Percentiles rank a stretch among this genome's conserved stretches.
phyloP scores from a whole-genome alignment of 1,140 invertebrate species.

The Helicoverpa armigera region DNA sequence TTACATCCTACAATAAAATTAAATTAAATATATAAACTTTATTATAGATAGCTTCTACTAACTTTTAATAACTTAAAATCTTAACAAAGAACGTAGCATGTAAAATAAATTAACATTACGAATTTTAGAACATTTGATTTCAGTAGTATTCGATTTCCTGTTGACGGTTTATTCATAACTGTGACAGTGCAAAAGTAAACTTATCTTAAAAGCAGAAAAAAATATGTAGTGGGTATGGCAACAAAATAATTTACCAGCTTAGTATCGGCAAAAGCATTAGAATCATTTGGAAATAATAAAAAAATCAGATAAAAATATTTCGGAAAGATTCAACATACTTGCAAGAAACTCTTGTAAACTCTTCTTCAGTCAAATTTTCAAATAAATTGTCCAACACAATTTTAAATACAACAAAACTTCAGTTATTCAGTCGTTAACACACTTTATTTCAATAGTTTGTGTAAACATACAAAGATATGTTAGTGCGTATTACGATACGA shows the following conservation, averaged over 20 bases:
- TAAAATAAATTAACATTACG: not conserved
- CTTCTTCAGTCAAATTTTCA: constrained; percentile 3
- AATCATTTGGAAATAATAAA: not conserved
- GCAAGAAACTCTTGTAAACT: not conserved
- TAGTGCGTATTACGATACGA: constrained; percentile 65
- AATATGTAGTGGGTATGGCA: no score
- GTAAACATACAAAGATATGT: constrained; percentile 18
- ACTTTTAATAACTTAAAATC: no score
- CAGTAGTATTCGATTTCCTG: no score
- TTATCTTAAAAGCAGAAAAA: no score
- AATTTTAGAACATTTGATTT: not conserved
- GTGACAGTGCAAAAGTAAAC: no score
- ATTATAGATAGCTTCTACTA: no score
- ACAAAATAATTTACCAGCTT: not conserved
- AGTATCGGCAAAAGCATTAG: not conserved
- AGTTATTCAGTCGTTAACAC: not conserved
- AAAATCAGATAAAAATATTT: not conserved
- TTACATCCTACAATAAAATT: no score
- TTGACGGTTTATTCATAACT: no score
- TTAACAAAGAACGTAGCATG: no score
- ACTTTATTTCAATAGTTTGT: constrained; percentile 4
- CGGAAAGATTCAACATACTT: not conserved
- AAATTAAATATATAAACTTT: not conserved
- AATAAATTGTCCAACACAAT: constrained; percentile 22
- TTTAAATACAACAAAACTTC: constrained; percentile 26